A percentile compares a stretch with the other conserved stretches of the same genome.
These are phyloP conservation scores for Catocala fraxini DNA, from an alignment of 2,888 invertebrate genomes.

Conservation along the genomic window DNA sequence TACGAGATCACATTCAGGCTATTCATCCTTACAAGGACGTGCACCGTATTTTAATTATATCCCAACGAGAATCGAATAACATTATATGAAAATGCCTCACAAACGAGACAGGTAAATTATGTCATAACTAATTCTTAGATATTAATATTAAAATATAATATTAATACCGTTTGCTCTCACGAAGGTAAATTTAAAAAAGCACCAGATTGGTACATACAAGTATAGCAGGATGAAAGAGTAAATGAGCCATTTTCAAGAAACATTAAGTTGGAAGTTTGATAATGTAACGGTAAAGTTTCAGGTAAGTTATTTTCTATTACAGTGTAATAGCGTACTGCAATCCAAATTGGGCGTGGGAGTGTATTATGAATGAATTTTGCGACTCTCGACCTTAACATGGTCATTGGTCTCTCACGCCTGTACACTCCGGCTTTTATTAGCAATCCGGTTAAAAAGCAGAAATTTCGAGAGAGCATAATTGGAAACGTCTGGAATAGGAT, in stretches of 20 bases:
- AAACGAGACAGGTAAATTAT: not conserved
- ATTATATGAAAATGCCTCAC: slow-evolving; percentile 5
- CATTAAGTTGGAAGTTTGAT: slow-evolving; percentile 45
- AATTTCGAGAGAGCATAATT: slow-evolving; percentile 20
- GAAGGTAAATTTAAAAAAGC: slow-evolving; percentile 17
- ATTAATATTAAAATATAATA: not conserved
- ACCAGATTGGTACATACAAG: not conserved
- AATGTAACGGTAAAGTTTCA: slow-evolving; percentile 54
- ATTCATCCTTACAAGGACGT: slow-evolving; percentile 22
- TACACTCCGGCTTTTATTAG: slow-evolving; percentile 43
- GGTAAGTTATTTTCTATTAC: slow-evolving; percentile 71
- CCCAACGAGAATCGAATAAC: slow-evolving; percentile 11
- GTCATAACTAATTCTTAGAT: not conserved
- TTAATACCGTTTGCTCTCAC: not conserved
- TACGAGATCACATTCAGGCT: slow-evolving; percentile 29
- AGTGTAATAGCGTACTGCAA: slow-evolving; percentile 67
- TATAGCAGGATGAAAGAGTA: slow-evolving; percentile 8
- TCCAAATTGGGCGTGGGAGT: slow-evolving; percentile 76
- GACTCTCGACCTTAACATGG: slow-evolving; percentile 51
- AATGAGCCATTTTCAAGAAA: slow-evolving; percentile 36
- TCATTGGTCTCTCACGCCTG: slow-evolving; percentile 52
- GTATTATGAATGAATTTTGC: slow-evolving; percentile 77
- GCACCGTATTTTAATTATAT: slow-evolving; percentile 30
- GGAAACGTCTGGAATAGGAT: slow-evolving; percentile 14
- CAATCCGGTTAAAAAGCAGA: slow-evolving; percentile 22